These are phyloP conservation scores for Drosophila cognata DNA, from an alignment of 2,888 invertebrate genomes.

Conservation along the genomic window DNA sequence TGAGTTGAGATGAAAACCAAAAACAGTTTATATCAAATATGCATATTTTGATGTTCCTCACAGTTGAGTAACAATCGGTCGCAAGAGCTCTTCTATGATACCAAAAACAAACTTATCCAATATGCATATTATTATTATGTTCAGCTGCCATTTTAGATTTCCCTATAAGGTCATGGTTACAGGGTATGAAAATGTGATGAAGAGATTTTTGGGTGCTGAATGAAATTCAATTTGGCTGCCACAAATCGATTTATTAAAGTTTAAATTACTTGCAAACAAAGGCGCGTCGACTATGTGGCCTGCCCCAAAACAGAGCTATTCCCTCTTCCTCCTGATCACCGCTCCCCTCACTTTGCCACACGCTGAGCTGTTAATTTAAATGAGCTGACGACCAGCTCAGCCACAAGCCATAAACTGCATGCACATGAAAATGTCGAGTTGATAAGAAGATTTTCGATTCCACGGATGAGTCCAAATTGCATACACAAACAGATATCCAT, in stretches of 20 bases:
- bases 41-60: not conserved
- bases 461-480: conserved; percentile 17
- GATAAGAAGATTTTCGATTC: conserved; percentile 18
- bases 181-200: not conserved
- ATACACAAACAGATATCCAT: not conserved
- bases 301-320: not conserved
- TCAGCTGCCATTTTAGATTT: not conserved
- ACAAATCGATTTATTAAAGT: conserved; percentile 29
- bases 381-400: conserved; percentile 28
- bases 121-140: no score
- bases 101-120: no score
- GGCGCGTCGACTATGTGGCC: conserved; percentile 11
- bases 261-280: conserved; percentile 9
- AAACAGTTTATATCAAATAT: not conserved
- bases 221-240: conserved; percentile 17
- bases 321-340: no score
- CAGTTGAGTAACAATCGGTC: no score
- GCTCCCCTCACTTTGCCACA: not conserved
- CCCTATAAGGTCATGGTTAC: not conserved
- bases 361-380: conserved; percentile 51
- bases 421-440: conserved; percentile 25
- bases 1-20: not conserved
- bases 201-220: not conserved
- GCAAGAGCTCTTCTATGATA: no score
- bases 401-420: conserved; percentile 36